Base-by-base conservation (phyloP, 53 echinoderm and acorn worm genomes). In the Paelopatides confundens region DNA sequence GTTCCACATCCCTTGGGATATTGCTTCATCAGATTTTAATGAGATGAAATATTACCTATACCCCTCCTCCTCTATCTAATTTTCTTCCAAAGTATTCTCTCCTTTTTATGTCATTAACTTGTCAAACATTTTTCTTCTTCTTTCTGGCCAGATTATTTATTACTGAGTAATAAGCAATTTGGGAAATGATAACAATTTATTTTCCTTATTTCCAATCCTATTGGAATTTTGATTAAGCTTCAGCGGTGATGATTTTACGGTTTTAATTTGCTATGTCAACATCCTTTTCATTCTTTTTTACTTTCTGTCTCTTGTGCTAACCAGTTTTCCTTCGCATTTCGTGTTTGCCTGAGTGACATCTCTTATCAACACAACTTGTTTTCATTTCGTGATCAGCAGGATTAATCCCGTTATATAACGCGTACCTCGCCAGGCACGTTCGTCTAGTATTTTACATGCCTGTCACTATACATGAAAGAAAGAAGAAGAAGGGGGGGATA, bases 221-320 rank as follows among this genome's bases (percentile, higher is more conserved):
- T 39, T 74, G 15, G n/a, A 58, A 23, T 21, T n/a, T 58, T 58
- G 6, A 6, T 39, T 39, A 24, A 13, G 26, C 35, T 36, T 70
- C 70, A 39, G n/a, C 37, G 74, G 29, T 74, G 46, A 21, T 23
- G 40, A 74, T 43, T 74, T 74, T 36, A 29, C 74, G 74, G 39
- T 74, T 39, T 74, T 74, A 74, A 74, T 74, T 74, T 74, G 39
- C 46, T 43, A 74, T 40, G 28, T 40, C 74, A 74, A 74, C 74
- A 74, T 13, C 35, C 10, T 74, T 39, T 26, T n/a, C n/a, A n/a
- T 74, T 47, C 13, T 14, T 71, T 37, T 39, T 24, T 29, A 23
- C 10, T 23, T 17, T 10, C 6, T 46, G 24, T 74, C 26, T 3
- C 46, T 17, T 58, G 0, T 23, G n/a, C 24, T 58, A 18, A 53